Conservation (phyloP, 1,140 invertebrate genomes). For the Artemia franciscana region DNA sequence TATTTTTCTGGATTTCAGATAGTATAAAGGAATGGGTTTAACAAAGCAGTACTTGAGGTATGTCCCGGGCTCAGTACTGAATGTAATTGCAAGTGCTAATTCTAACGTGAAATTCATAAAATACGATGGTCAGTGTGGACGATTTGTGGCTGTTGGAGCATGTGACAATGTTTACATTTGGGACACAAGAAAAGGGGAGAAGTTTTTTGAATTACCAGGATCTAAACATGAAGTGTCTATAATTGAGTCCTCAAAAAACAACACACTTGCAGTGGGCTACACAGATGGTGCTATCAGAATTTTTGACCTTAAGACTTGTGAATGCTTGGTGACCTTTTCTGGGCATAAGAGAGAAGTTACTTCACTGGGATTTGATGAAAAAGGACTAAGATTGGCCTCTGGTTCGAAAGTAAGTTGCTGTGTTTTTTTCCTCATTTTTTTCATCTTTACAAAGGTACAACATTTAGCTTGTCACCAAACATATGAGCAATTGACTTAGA, state of each 20-base stretch:
- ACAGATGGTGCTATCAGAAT: constrained; percentile 63
- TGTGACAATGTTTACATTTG: constrained; percentile 82
- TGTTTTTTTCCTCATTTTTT: too few relatives aligned
- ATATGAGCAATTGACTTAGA: too few relatives aligned
- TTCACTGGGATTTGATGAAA: constrained; percentile 48
- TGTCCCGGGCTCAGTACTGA: constrained; percentile 50
- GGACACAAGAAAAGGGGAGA: constrained; percentile 72
- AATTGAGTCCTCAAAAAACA: constrained; percentile 38
- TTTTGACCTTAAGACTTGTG: constrained; percentile 41
- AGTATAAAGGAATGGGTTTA: constrained; percentile 48
- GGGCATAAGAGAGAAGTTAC: constrained; percentile 66
- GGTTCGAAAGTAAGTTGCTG: constrained; percentile 57
- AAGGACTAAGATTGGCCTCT: constrained; percentile 55
- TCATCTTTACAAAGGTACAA: too few relatives aligned
- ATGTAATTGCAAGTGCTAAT: constrained; percentile 52
- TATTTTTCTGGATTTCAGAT: too few relatives aligned
- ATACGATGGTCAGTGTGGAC: constrained; percentile 42
- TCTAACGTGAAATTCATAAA: constrained; percentile 55
- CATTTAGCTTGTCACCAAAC: too few relatives aligned
- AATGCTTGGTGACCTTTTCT: constrained; percentile 49
- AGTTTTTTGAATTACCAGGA: constrained; percentile 41
- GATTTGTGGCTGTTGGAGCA: constrained; percentile 63
- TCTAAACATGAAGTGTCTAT: constrained; percentile 51
- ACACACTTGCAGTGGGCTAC: constrained; percentile 71
- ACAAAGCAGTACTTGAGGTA: constrained; percentile 92